phyloP scores from a whole-genome alignment of 2,888 invertebrate species.

The Pelosia muscerda region DNA sequence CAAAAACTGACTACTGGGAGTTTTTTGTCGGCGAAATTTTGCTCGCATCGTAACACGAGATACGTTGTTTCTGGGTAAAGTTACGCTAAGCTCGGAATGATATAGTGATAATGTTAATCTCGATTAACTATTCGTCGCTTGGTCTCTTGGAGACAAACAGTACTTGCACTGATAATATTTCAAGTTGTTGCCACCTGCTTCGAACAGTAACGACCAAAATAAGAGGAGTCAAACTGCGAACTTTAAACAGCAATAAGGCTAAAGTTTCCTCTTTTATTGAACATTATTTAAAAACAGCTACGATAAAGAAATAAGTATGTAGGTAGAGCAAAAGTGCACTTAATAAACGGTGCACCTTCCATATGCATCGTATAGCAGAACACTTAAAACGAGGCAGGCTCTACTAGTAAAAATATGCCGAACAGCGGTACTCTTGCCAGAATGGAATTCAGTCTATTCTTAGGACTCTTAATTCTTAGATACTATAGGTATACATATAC shows the following conservation, averaged over 20 bases:
- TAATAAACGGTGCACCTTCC: neutral
- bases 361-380: neutral
- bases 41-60: conserved; percentile 20
- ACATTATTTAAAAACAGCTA: neutral
- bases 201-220: neutral
- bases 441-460: neutral
- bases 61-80: conserved; percentile 15
- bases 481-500: neutral
- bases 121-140: neutral
- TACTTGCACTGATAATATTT: neutral
- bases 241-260: too few species aligned
- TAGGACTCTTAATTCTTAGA: neutral
- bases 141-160: neutral
- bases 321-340: too few species aligned
- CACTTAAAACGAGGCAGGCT: neutral
- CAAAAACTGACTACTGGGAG: conserved; percentile 45
- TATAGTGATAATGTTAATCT: conserved; percentile 1
- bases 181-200: neutral
- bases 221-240: too few species aligned
- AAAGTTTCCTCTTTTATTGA: neutral
- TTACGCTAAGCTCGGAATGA: neutral
- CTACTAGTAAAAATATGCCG: neutral
- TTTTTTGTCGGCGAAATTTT: conserved; percentile 40
- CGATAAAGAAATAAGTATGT: neutral
- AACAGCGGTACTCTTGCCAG: neutral